Conservation (phyloP, 1,140 invertebrate species). For the Aradophagus sp. region DNA sequence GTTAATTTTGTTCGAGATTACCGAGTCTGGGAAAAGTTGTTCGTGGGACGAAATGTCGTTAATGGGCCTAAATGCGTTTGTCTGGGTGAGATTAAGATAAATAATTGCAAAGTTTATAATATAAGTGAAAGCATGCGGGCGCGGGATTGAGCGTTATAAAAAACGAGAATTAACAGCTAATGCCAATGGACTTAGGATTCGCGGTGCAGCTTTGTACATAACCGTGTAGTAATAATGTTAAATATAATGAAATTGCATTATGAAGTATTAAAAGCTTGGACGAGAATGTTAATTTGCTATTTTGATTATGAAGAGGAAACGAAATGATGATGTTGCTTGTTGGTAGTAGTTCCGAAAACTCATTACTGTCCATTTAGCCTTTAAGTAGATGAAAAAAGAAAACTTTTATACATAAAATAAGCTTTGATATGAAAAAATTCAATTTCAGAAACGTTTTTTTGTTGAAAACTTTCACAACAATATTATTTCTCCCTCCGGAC, state of each 20-base stretch:
- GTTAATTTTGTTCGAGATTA: too few relatives aligned
- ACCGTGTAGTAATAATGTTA: slow-evolving; percentile 15
- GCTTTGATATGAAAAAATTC: too few relatives aligned
- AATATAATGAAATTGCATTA: slow-evolving; percentile 36
- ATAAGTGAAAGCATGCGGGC: slow-evolving; percentile 58
- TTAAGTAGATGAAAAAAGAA: too few relatives aligned
- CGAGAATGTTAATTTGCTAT: slow-evolving; percentile 21
- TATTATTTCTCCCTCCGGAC: too few relatives aligned
- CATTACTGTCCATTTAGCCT: too few relatives aligned
- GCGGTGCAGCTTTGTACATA: slow-evolving; percentile 16
- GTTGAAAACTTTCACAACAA: too few relatives aligned
- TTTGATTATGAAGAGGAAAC: slow-evolving; percentile 18
- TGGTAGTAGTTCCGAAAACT: too few relatives aligned
- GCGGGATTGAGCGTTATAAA: slow-evolving; percentile 52
- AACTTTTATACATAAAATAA: too few relatives aligned
- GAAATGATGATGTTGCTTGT: too few relatives aligned
- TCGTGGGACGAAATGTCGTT: slow-evolving; percentile 4
- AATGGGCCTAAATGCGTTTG: slow-evolving; percentile 42
- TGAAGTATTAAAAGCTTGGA: slow-evolving; percentile 28
- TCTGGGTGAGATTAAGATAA: slow-evolving; percentile 61
- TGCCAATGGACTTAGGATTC: slow-evolving; percentile 51
- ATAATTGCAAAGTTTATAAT: slow-evolving; percentile 60
- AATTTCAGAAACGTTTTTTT: too few relatives aligned
- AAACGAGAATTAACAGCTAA: slow-evolving; percentile 64
- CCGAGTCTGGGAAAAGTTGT: slow-evolving; percentile 4